These are phyloP conservation scores for Nansenia antarctica DNA, from an alignment of 2,113 vertebrate genomes.

Conservation along the genomic window DNA sequence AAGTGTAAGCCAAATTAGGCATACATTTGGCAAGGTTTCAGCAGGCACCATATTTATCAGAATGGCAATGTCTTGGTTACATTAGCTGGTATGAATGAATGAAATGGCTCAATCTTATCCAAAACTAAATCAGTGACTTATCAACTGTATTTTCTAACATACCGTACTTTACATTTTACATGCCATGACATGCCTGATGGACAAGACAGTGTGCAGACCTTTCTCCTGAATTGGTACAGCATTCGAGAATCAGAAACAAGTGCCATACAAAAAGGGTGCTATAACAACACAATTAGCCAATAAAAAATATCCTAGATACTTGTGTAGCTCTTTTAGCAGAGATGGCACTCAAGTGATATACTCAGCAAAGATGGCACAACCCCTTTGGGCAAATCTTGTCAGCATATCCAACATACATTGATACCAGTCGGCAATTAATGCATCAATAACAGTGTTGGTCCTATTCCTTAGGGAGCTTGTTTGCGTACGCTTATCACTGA, in stretches of 20 bases:
- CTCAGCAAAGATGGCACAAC: neutral
- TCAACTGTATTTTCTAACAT: neutral
- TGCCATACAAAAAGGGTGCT: neutral
- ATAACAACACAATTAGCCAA: neutral
- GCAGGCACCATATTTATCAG: neutral
- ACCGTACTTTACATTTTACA: neutral
- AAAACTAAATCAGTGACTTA: too few relatives aligned
- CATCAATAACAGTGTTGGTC: slow-evolving; percentile 4
- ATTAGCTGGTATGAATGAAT: neutral
- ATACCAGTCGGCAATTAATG: slow-evolving; percentile 30
- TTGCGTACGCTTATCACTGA: neutral
- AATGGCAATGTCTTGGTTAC: neutral
- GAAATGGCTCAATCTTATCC: neutral
- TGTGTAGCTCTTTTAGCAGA: neutral
- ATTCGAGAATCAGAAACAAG: neutral
- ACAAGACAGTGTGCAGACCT: neutral
- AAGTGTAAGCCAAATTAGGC: neutral
- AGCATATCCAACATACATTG: slow-evolving; percentile 47
- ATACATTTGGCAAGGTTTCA: neutral
- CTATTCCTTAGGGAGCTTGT: neutral
- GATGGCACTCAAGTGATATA: neutral
- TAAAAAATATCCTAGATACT: neutral
- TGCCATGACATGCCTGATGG: neutral
- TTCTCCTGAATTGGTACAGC: neutral
- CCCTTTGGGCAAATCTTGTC: slow-evolving; percentile 2